Evolutionary conservation across 2,888 invertebrate genomes (phyloP), one percentile per base, ranked within the genome.

Genomic region (Pelosia muscerda): DNA sequence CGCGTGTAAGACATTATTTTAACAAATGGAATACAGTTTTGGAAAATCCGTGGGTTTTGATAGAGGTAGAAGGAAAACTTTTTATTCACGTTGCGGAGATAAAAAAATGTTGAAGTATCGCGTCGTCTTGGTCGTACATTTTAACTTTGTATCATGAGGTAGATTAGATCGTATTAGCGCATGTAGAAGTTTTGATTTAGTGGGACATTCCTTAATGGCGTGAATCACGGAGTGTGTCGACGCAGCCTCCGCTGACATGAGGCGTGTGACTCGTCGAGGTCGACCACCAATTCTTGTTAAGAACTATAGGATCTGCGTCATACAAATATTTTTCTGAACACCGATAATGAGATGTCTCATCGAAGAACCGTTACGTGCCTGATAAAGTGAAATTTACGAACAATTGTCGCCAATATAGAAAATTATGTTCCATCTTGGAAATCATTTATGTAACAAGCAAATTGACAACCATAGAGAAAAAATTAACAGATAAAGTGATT

Each of bases 41-140:
- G 74, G 74, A 69, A 72, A 69, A 71, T 69, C 70, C 72, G 25
- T 59, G 25, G 60, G 57, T 70, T 68, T 70, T 28, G 19, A 28
- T 23, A 22, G 6, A 31, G 13, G 55, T 66, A 68, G 59, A 61
- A 72, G 68, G 67, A 69, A 74, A 74, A 69, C n/a, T 58, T 22
- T 23, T 42, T 11, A 66, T 55, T 31, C n/a, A 13, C 34, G 26
- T 28, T 58, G 31, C 15, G 22, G n/a, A 31, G 19, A 10, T 22
- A 53, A 58, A 65, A 59, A 23, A 53, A 23, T 2, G 11, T 58
- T 22, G n/a, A 23, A 53, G 49, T 28, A 26, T 61, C 19, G 53
- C 15, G 26, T 26, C 10, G 23, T n/a, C n/a, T n/a, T n/a, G n/a
- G n/a, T 28, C 31, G 28, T 53, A 26, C 19, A 53, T 23, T 28